Evolutionary conservation across 1,140 invertebrate genomes (phyloP), one percentile per base, ranked within the genome.

Genomic region (Seison nebaliae): DNA sequence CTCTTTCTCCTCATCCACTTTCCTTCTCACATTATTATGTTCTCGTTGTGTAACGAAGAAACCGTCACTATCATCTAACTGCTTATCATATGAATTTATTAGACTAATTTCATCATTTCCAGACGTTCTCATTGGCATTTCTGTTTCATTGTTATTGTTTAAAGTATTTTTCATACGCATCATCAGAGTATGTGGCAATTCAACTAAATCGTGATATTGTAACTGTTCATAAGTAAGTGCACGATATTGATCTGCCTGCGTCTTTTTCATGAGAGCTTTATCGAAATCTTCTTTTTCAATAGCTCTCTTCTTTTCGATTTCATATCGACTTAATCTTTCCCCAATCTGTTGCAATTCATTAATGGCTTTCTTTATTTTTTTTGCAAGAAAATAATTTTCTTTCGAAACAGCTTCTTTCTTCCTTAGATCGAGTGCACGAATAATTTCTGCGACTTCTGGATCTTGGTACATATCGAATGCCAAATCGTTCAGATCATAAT

Each of bases 391-490:
- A 57, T 80, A 84, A 48, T 74, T 64, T 59, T 81, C 76, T 48
- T 63, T 54, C 43, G 58, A 43, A 35, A 83, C 76, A 43, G 79
- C 78, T 48, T 71, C 65, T 36, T 72, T 65, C 52, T 86, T 86
- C 49, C 76, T 78, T 8, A 67, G 61, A 52, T 86, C 79, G 60
- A 91, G 67, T 49, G 69, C 70, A 11, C 75, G 63, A n/a, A 91
- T 76, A 28, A 80, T 68, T 46, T 72, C 70, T 0, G 76, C 76
- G 4, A 84, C 73, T 46, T 83, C 78, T n/a, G 71, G 70, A 55
- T 86, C 80, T 6, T 86, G 78, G 49, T 91, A 91, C 80, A 91
- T 91, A 33, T 80, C 76, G 59, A 86, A 86, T 0, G 79, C 73
- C n/a, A 91, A 60, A 57, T 91, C 80, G 52, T 91, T 80, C 47